phyloP scores from a whole-genome alignment of 2,797 vertebrate genomes.

The Hyperoplus immaculatus region DNA sequence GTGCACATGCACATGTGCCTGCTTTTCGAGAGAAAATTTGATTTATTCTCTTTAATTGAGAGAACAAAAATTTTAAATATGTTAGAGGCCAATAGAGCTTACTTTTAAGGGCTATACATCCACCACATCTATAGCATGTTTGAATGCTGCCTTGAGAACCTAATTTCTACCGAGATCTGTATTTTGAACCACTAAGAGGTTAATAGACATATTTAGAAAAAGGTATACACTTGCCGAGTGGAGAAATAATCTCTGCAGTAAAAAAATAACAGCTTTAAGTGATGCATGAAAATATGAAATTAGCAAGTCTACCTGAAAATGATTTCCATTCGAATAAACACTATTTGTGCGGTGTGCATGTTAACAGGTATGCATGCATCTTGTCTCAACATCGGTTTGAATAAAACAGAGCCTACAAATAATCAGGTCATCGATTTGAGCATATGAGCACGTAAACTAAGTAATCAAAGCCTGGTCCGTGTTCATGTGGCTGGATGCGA shows the following conservation, averaged over 20 bases:
- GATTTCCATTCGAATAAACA: not conserved
- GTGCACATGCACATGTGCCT: conserved; percentile 36
- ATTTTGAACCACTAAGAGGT: conserved; percentile 15
- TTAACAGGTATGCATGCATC: conserved; percentile 6
- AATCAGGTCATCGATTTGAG: conserved; percentile 16
- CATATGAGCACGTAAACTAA: conserved; percentile 19
- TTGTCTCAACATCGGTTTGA: not conserved
- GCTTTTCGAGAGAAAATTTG: conserved; percentile 29
- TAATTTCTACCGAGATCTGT: conserved; percentile 9
- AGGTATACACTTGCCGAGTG: not conserved
- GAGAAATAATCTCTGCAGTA: conserved; percentile 1
- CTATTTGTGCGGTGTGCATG: not conserved
- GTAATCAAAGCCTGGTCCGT: conserved; percentile 38
- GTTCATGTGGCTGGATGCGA: conserved; percentile 57
- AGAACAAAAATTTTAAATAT: conserved; percentile 44
- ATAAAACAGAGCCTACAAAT: not conserved
- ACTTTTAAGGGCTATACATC: conserved; percentile 6
- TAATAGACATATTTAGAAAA: not conserved
- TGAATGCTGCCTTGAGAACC: conserved; percentile 22
- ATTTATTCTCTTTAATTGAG: conserved; percentile 57
- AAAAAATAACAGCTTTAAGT: not conserved
- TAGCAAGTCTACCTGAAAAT: not conserved
- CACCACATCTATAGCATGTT: conserved; percentile 21
- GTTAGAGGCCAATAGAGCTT: conserved; percentile 7
- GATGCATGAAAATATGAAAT: conserved; percentile 2